A percentile compares a stretch with the other conserved stretches of the same genome.
Evolutionary conservation across 1,140 invertebrate genomes (phyloP).

Genomic region (Drosophila mauritiana): DNA sequence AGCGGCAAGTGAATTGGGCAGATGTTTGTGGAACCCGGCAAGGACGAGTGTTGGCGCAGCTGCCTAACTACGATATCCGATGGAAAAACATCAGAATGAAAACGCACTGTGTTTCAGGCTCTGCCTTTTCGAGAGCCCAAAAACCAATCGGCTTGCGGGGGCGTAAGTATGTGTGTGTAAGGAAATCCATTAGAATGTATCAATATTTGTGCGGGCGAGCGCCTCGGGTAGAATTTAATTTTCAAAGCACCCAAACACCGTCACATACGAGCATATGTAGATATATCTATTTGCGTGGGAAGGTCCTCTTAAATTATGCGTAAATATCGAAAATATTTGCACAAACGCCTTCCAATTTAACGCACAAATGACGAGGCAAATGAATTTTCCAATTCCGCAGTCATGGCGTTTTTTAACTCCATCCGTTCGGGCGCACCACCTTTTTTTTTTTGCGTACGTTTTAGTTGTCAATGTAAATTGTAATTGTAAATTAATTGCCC

Average conservation of each 20-base stretch:
- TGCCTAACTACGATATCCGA: constrained; percentile 69
- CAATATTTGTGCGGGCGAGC: constrained; percentile 76
- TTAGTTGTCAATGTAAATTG: constrained; percentile 29
- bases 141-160: constrained; percentile 38
- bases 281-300: background rate
- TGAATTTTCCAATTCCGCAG: constrained; percentile 33
- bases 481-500: constrained; percentile 76
- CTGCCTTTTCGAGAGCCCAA: constrained; percentile 62
- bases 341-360: constrained; percentile 73
- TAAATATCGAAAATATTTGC: constrained; percentile 77
- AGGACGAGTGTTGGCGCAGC: constrained; percentile 71
- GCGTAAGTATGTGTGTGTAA: constrained; percentile 24
- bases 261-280: background rate
- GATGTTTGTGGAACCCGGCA: constrained; percentile 68
- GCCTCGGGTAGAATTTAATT: constrained; percentile 80
- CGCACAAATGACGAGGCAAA: constrained; percentile 47
- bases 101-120: constrained; percentile 6
- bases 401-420: constrained; percentile 21
- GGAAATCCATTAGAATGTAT: constrained; percentile 83
- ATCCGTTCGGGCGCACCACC: constrained; percentile 49
- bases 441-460: constrained; percentile 13
- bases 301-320: constrained; percentile 69
- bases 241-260: constrained; percentile 66
- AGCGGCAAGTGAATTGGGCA: constrained; percentile 60
- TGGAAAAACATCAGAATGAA: constrained; percentile 21